A percentile compares a stretch with the other conserved stretches of the same genome.
Evolutionary conservation across 2,113 vertebrate genomes (phyloP).

Genomic region (Scopus umbretta): DNA sequence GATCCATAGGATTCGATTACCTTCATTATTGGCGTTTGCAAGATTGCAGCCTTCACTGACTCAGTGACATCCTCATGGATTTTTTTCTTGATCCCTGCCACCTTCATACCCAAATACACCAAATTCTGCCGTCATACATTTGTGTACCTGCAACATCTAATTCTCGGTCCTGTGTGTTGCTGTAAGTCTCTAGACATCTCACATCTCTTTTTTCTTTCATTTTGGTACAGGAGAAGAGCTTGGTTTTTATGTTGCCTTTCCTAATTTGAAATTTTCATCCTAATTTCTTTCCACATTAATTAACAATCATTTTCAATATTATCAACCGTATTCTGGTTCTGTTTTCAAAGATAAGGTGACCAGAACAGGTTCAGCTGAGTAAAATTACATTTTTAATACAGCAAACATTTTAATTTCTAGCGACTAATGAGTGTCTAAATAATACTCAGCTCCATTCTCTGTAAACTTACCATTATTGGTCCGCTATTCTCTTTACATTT

Average conservation of each 20-base stretch:
- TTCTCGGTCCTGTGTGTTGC: neutral
- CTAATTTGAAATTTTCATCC: neutral
- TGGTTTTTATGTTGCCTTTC: neutral
- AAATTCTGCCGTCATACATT: neutral
- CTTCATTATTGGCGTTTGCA: neutral
- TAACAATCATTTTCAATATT: neutral
- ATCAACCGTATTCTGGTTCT: neutral
- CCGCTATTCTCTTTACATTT: neutral
- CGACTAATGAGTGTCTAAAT: neutral
- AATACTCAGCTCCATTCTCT: neutral
- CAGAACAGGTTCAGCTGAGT: neutral
- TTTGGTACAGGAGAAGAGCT: neutral
- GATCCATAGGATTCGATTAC: neutral
- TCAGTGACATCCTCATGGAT: neutral
- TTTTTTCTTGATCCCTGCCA: neutral
- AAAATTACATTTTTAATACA: neutral
- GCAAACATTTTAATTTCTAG: neutral
- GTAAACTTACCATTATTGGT: neutral
- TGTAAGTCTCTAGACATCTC: neutral
- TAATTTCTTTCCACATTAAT: neutral
- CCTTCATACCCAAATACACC: neutral
- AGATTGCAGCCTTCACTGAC: neutral
- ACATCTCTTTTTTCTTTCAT: neutral
- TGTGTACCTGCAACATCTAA: neutral
- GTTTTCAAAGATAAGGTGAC: neutral